phyloP scores from a whole-genome alignment of 2,113 vertebrate genomes.

The Ceuthmochares aereus region DNA sequence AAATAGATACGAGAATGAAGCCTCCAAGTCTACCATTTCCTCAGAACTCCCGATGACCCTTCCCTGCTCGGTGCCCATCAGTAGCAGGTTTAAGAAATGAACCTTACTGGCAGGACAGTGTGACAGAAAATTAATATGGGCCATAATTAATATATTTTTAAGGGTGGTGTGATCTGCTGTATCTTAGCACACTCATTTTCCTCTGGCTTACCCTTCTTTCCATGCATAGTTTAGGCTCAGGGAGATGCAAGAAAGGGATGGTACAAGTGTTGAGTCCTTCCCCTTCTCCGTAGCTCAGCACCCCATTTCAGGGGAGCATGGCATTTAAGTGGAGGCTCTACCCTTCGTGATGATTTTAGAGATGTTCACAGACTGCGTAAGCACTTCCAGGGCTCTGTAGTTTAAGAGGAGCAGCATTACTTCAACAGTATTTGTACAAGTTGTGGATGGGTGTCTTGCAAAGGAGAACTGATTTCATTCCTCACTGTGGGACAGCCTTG shows the following conservation, averaged over 20 bases:
- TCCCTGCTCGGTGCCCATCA: background rate
- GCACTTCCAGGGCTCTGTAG: background rate
- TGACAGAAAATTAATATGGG: background rate
- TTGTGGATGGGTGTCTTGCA: background rate
- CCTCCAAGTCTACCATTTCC: background rate
- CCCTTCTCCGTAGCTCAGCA: background rate
- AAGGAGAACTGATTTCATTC: background rate
- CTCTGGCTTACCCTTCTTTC: background rate
- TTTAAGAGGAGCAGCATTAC: background rate
- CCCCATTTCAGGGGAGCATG: background rate
- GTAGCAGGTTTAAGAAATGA: background rate
- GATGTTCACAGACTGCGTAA: background rate
- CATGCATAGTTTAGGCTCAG: background rate
- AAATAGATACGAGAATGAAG: background rate
- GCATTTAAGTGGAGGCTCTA: background rate
- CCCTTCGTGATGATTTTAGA: background rate
- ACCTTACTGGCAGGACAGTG: background rate
- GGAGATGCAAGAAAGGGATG: background rate
- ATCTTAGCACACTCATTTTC: background rate
- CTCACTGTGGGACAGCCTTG: background rate
- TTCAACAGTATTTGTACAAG: background rate
- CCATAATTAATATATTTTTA: background rate
- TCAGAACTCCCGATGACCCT: background rate
- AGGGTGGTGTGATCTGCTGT: background rate
- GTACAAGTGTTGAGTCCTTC: background rate